Conservation (phyloP, 35 echinoderm and acorn worm genomes). For the Hemicentrotus pulcherrimus region DNA sequence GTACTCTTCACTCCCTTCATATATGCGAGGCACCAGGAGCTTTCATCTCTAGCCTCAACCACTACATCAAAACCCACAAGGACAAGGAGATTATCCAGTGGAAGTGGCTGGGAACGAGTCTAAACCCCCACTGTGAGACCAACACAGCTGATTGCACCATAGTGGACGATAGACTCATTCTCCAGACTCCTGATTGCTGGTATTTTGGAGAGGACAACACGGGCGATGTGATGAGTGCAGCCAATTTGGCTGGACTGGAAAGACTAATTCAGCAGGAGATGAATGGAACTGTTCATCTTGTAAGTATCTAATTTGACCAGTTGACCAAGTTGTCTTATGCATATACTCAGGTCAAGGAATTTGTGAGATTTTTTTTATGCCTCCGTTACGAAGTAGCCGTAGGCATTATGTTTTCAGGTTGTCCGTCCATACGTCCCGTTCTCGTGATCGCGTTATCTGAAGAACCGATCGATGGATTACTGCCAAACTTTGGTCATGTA, state of each 20-base stretch:
- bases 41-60: conserved; percentile 92
- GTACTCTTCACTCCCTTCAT: conserved; percentile 69
- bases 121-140: conserved; percentile 97
- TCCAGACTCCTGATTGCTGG: conserved; percentile 74
- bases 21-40: conserved; percentile 97
- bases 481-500: too few species aligned
- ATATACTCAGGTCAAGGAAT: not conserved
- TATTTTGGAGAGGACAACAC: conserved; percentile 92
- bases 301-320: conserved; percentile 7
- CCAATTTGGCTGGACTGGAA: conserved; percentile 62
- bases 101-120: conserved; percentile 85
- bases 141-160: conserved; percentile 73
- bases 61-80: conserved; percentile 68
- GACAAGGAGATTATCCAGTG: conserved; percentile 43
- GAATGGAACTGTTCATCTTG: conserved; percentile 66
- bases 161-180: conserved; percentile 88
- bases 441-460: too few species aligned
- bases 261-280: not conserved
- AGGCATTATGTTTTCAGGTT: too few species aligned
- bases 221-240: conserved; percentile 77
- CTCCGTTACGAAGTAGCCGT: too few species aligned
- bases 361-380: too few species aligned
- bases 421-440: too few species aligned
- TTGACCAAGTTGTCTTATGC: too few species aligned
- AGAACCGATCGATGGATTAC: too few species aligned